Conservation (phyloP, 1,140 invertebrate species). For the Oedothorax gibbosus region DNA sequence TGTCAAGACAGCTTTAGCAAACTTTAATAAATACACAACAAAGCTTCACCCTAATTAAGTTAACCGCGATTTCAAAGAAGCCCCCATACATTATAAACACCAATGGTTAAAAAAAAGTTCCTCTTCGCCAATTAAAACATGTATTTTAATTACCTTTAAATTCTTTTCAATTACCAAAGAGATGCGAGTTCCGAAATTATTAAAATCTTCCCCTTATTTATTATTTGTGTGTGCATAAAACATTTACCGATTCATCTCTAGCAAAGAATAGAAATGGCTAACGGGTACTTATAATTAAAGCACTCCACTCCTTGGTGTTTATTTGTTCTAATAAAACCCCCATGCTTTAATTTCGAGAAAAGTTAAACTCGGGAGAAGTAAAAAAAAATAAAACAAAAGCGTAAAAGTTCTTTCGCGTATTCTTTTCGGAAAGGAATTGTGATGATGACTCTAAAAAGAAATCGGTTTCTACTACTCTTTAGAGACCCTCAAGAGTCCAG, state of each 20-base stretch:
- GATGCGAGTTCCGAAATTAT: conserved; percentile 11
- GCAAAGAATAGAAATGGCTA: conserved; percentile 37
- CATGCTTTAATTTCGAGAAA: conserved; percentile 11
- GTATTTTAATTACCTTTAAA: conserved; percentile 54
- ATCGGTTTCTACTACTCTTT: no score
- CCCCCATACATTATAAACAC: conserved; percentile 12
- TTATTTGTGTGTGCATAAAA: conserved; percentile 19
- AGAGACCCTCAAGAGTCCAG: no score
- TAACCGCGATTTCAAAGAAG: background rate
- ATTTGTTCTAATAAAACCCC: conserved; percentile 26
- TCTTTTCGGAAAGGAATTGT: no score
- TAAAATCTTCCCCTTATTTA: conserved; percentile 21
- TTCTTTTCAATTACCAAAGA: conserved; percentile 43
- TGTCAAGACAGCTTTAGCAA: conserved; percentile 1
- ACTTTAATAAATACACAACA: conserved; percentile 38
- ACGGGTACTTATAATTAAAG: conserved; percentile 47
- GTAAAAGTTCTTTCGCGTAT: background rate
- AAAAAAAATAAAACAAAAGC: conserved; percentile 30
- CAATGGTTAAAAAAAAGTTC: background rate
- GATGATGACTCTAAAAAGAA: no score
- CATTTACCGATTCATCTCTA: conserved; percentile 37
- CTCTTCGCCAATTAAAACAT: conserved; percentile 43
- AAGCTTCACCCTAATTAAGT: conserved; percentile 45
- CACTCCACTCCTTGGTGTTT: conserved; percentile 14
- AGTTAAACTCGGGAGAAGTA: conserved; percentile 31